phyloP scores from a whole-genome alignment of 2,888 invertebrate species.

The Platerodrilus igneus region DNA sequence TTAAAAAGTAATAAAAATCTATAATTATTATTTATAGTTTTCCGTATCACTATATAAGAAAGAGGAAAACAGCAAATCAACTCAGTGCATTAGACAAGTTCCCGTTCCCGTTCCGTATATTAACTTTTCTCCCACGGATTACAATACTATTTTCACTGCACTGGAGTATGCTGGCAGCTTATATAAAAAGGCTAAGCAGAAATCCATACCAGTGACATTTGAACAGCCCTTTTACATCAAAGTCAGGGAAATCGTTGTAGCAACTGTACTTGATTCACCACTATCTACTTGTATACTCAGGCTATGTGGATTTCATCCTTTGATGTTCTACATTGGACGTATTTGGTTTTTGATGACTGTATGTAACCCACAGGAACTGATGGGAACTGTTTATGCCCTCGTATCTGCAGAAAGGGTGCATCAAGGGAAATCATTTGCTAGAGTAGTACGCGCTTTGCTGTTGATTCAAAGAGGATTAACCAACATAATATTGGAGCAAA shows the following conservation, averaged over 20 bases:
- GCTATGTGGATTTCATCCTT: background rate
- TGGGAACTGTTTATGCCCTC: background rate
- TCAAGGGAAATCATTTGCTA: background rate
- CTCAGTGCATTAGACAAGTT: too few relatives aligned
- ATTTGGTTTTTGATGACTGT: background rate
- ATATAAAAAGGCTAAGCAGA: constrained; percentile 12
- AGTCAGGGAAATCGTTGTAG: background rate
- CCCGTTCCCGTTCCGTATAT: constrained; percentile 10
- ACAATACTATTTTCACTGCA: constrained; percentile 15
- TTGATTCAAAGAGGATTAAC: constrained; percentile 1
- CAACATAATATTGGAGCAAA: constrained; percentile 1
- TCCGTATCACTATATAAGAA: too few relatives aligned
- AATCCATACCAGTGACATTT: constrained; percentile 10
- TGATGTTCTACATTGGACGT: constrained; percentile 2
- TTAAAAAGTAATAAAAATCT: too few relatives aligned
- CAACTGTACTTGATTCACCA: background rate
- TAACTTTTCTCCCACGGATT: constrained; percentile 11
- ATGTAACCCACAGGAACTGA: background rate
- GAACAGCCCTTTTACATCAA: background rate
- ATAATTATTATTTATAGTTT: too few relatives aligned
- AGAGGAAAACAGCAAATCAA: too few relatives aligned
- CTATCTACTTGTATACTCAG: background rate
- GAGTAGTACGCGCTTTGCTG: background rate
- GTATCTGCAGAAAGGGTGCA: background rate
- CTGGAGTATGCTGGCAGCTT: constrained; percentile 12